These are phyloP conservation scores for Mus pahari DNA, from an alignment of 2,113 vertebrate genomes.

Conservation along the genomic window DNA sequence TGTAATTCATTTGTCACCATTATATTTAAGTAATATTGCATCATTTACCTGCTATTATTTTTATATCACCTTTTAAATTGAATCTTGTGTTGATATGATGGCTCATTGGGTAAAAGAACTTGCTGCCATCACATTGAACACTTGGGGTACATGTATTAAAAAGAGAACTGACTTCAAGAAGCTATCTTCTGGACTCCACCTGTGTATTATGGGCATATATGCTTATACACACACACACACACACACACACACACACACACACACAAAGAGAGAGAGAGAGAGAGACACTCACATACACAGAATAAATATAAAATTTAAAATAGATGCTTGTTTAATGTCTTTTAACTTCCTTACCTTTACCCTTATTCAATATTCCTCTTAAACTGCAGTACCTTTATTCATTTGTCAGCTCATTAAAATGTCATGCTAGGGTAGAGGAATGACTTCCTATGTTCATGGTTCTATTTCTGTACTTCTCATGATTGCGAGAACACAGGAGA, in stretches of 20 bases:
- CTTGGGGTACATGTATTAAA: background rate
- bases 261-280: too few species aligned
- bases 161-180: background rate
- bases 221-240: background rate
- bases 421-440: background rate
- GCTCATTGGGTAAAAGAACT: background rate
- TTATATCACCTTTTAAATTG: background rate
- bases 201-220: background rate
- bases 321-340: background rate
- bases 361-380: background rate
- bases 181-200: background rate
- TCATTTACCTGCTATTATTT: constrained; percentile 7
- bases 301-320: background rate
- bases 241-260: background rate
- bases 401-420: background rate
- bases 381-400: background rate
- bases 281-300: background rate
- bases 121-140: background rate
- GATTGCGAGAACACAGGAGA: background rate
- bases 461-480: background rate
- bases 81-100: background rate
- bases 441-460: background rate
- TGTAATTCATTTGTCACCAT: background rate
- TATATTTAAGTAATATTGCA: background rate
- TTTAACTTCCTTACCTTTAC: background rate